phyloP scores from a whole-genome alignment of 2,888 invertebrate genomes.

The Tortrix viridana region DNA sequence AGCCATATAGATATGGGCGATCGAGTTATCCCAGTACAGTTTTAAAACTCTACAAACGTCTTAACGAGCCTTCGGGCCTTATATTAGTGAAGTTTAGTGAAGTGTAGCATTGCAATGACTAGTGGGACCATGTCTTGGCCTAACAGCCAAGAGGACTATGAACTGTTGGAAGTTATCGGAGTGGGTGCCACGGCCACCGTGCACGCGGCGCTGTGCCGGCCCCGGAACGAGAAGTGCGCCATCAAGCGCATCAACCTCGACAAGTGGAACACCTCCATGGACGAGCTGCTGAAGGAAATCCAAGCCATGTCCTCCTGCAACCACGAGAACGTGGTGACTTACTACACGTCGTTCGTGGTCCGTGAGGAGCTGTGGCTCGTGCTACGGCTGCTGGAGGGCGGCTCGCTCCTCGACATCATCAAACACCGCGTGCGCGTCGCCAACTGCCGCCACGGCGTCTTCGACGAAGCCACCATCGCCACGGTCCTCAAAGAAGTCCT shows the following conservation, averaged over 20 bases:
- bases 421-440: conserved; percentile 97
- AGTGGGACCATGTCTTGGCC: conserved; percentile 88
- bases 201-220: conserved; percentile 97
- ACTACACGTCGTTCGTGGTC: conserved; percentile 99
- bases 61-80: conserved; percentile 55
- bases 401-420: conserved; percentile 94
- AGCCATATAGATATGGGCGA: conserved; percentile 75
- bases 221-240: conserved; percentile 98
- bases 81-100: conserved; percentile 61
- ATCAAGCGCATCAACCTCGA: conserved; percentile 99
- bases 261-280: conserved; percentile 99
- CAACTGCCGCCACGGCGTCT: conserved; percentile 97
- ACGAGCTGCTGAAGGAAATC: conserved; percentile 95
- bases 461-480: conserved; percentile 99
- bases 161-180: conserved; percentile 96
- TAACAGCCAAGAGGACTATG: conserved; percentile 97
- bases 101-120: conserved; percentile 52
- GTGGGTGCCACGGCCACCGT: conserved; percentile 99
- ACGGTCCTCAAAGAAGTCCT: conserved; percentile 98
- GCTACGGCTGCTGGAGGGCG: conserved; percentile 97
- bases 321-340: conserved; percentile 99
- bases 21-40: conserved; percentile 50
- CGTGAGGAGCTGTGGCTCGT: conserved; percentile 99
- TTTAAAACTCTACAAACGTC: conserved; percentile 53
- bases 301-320: conserved; percentile 99